Conservation (phyloP, 2,888 invertebrate genomes). For the Patella ulyssiponensis region DNA sequence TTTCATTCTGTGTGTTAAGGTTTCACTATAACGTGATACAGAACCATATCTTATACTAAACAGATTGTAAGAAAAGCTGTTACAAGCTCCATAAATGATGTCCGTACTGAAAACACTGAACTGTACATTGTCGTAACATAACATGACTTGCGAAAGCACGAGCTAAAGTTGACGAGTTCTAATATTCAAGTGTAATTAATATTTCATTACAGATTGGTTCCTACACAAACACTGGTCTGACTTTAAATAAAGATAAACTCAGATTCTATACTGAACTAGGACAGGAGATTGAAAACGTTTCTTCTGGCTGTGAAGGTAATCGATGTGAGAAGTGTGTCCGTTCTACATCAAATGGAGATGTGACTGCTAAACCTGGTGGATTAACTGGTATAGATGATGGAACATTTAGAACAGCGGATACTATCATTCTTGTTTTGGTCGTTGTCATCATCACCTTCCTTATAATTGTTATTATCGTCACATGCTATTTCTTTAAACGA, state of each 20-base stretch:
- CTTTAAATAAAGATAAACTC: slow-evolving; percentile 19
- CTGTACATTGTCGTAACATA: slow-evolving; percentile 31
- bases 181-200: no score
- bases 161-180: slow-evolving; percentile 59
- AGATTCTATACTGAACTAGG: slow-evolving; percentile 31
- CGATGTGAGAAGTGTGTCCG: not conserved
- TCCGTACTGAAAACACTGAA: slow-evolving; percentile 31
- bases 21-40: no score
- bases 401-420: slow-evolving; percentile 38
- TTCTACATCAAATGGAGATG: not conserved
- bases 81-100: slow-evolving; percentile 40
- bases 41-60: no score
- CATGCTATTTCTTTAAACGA: slow-evolving; percentile 39
- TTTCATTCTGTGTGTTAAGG: no score
- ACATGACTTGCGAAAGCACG: slow-evolving; percentile 30
- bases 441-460: slow-evolving; percentile 42
- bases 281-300: not conserved
- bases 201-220: slow-evolving; percentile 29
- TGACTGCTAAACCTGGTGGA: slow-evolving; percentile 20
- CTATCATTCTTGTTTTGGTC: slow-evolving; percentile 42
- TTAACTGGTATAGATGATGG: slow-evolving; percentile 17
- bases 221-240: slow-evolving; percentile 23
- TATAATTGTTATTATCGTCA: slow-evolving; percentile 34
- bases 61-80: no score
- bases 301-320: not conserved